phyloP scores from a whole-genome alignment of 2,888 invertebrate genomes.

The Cantharis flavilabris region DNA sequence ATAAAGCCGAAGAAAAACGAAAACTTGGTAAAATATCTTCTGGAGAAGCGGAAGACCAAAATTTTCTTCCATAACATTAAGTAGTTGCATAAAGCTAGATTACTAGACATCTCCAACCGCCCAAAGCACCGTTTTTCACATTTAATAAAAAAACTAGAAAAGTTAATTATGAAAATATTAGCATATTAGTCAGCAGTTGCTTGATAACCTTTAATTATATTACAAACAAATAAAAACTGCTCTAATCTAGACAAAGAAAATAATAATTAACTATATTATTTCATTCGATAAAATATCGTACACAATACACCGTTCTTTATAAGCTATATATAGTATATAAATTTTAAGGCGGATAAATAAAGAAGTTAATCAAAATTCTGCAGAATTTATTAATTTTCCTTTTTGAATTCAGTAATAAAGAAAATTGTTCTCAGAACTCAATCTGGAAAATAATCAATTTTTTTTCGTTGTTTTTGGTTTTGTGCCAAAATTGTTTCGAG shows the following conservation, averaged over 20 bases:
- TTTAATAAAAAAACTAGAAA: slow-evolving; percentile 1
- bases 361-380: background rate
- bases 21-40: too few species aligned
- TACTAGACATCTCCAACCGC: background rate
- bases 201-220: slow-evolving; percentile 19
- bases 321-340: background rate
- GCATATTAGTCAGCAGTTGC: slow-evolving; percentile 18
- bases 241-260: slow-evolving; percentile 21
- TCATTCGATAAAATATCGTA: slow-evolving; percentile 5
- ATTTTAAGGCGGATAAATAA: background rate
- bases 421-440: too few species aligned
- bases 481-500: too few species aligned
- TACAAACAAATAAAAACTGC: slow-evolving; percentile 21
- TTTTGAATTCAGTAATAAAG: background rate
- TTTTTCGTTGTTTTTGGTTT: too few species aligned
- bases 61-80: background rate
- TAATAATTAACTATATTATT: slow-evolving; percentile 14
- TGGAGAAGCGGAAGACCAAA: background rate
- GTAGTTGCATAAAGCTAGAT: background rate
- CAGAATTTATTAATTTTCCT: background rate
- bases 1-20: background rate
- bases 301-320: background rate
- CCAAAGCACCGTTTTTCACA: background rate
- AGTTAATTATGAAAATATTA: slow-evolving; percentile 14
- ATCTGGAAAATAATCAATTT: too few species aligned